phyloP scores from a whole-genome alignment of 2,888 invertebrate genomes.

The Rambutsinella grinnellia region DNA sequence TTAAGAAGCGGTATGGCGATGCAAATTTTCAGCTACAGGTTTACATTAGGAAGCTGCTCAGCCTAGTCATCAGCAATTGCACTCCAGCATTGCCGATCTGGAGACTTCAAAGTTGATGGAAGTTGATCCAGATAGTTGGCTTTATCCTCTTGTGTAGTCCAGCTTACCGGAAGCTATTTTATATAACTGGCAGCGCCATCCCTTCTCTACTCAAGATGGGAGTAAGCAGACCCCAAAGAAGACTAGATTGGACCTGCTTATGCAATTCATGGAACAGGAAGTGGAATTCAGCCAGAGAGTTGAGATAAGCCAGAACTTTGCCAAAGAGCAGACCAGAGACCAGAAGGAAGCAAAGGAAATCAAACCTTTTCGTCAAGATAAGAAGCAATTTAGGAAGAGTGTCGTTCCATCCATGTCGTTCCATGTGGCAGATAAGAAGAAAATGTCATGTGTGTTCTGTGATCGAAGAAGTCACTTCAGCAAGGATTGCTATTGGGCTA shows the following conservation, averaged over 20 bases:
- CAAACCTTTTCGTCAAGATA: neutral
- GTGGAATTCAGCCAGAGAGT: neutral
- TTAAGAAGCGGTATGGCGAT: slow-evolving; percentile 18
- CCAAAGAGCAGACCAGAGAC: neutral
- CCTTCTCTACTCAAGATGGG: slow-evolving; percentile 3
- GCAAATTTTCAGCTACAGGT: slow-evolving; percentile 6
- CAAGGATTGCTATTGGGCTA: slow-evolving; percentile 4
- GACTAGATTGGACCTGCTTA: slow-evolving; percentile 13
- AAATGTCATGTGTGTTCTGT: neutral
- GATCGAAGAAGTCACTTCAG: neutral
- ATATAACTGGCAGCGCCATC: neutral
- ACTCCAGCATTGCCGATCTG: neutral
- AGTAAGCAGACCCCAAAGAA: neutral
- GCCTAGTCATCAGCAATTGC: neutral
- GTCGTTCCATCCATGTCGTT: neutral
- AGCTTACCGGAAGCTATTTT: neutral
- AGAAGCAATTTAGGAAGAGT: neutral
- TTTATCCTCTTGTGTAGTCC: slow-evolving; percentile 25
- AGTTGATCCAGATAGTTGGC: neutral
- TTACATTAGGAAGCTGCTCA: neutral
- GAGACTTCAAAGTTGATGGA: neutral
- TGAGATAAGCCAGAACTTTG: neutral
- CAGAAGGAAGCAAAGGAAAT: neutral
- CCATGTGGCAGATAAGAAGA: neutral
- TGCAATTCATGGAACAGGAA: slow-evolving; percentile 25